Percentiles rank a stretch among this genome's conserved stretches.
These are phyloP conservation scores for Protonemura montana DNA, from an alignment of 2,888 invertebrate genomes.

Conservation along the genomic window DNA sequence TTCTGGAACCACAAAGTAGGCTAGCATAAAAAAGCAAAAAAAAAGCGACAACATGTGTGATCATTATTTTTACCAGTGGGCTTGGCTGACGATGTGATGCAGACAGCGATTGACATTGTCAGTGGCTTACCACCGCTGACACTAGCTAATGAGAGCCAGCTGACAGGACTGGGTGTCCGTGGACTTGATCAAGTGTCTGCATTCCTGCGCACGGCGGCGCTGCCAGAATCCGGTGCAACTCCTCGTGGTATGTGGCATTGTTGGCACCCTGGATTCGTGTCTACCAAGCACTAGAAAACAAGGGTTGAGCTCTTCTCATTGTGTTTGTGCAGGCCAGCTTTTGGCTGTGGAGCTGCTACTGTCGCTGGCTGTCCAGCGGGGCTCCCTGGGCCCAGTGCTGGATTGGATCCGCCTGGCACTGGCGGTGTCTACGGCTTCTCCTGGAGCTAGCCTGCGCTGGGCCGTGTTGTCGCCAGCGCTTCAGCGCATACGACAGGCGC, in stretches of 20 bases:
- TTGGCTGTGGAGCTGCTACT: constrained; percentile 64
- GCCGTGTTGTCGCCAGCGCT: constrained; percentile 47
- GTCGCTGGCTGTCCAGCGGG: constrained; percentile 66
- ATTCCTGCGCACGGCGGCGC: constrained; percentile 64
- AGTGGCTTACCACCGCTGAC: constrained; percentile 64
- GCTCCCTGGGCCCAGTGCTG: constrained; percentile 66
- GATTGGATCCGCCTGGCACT: constrained; percentile 71
- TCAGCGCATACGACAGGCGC: constrained; percentile 47
- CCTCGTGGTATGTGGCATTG: constrained; percentile 54
- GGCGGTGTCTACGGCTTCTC: constrained; percentile 49
- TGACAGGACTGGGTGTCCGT: constrained; percentile 62
- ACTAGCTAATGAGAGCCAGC: constrained; percentile 66
- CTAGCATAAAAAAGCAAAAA: no score
- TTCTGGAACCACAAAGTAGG: no score
- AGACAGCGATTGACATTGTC: constrained; percentile 65
- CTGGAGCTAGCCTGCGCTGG: constrained; percentile 43
- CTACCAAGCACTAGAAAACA: no score
- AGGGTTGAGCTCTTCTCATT: background rate
- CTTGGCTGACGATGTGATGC: constrained; percentile 67
- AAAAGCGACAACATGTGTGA: background rate
- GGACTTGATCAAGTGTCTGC: constrained; percentile 65
- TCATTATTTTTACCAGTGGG: no score
- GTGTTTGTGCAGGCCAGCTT: constrained; percentile 55
- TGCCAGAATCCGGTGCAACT: constrained; percentile 63
- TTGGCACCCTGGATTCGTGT: constrained; percentile 46